Conservation (phyloP, 2,797 vertebrate species). For the Tiaroga cobitis region DNA sequence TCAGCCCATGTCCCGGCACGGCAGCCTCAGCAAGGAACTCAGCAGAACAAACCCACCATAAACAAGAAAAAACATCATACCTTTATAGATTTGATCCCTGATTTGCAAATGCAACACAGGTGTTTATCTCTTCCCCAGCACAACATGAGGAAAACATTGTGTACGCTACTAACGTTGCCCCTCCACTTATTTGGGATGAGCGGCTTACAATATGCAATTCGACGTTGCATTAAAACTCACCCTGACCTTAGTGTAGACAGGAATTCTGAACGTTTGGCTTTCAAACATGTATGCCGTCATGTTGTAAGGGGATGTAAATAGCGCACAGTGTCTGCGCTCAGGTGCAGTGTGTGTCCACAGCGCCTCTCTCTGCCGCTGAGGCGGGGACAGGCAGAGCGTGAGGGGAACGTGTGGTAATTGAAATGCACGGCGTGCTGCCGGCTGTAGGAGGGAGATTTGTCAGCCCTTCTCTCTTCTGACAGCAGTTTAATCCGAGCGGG, state of each 20-base stretch:
- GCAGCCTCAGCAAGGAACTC: no score
- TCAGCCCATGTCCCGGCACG: not conserved
- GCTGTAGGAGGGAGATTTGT: constrained; percentile 85
- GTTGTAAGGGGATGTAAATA: constrained; percentile 41
- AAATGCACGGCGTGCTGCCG: constrained; percentile 76
- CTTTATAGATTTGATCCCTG: not conserved
- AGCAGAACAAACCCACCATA: no score
- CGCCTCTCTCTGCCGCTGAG: constrained; percentile 19
- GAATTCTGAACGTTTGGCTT: not conserved
- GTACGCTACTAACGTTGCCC: not conserved
- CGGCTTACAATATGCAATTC: not conserved
- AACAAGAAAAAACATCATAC: not conserved
- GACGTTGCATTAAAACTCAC: not conserved
- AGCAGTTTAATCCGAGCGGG: constrained; percentile 84
- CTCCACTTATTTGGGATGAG: not conserved
- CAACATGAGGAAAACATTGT: not conserved
- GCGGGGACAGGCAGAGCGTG: constrained; percentile 24
- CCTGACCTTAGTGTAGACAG: not conserved
- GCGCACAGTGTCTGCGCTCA: constrained; percentile 8
- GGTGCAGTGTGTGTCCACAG: not conserved
- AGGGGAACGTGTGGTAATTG: constrained; percentile 72
- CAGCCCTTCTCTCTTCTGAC: constrained; percentile 81
- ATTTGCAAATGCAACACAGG: not conserved
- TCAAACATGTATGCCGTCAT: constrained; percentile 1
- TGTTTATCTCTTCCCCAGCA: not conserved